A percentile compares a stretch with the other conserved stretches of the same genome.
These are phyloP conservation scores for Leuctra nigra DNA, from an alignment of 2,888 invertebrate genomes.

Conservation along the genomic window DNA sequence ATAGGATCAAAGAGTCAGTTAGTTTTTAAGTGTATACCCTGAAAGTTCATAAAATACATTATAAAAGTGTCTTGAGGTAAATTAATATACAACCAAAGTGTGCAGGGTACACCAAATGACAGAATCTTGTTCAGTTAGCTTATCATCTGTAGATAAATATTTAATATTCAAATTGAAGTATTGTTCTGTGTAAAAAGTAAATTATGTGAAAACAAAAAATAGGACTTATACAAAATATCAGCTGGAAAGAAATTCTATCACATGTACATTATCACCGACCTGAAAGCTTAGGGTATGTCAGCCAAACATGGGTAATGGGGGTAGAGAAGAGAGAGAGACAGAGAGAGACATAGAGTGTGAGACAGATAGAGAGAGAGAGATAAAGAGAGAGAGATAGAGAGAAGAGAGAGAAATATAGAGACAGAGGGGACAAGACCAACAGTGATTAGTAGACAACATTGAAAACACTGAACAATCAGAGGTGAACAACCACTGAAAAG, in stretches of 20 bases:
- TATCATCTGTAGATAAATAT: too few species aligned
- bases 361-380: constrained; percentile 30
- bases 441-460: constrained; percentile 29
- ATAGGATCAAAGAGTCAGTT: too few species aligned
- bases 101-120: too few species aligned
- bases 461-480: neutral
- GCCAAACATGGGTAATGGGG: constrained; percentile 32
- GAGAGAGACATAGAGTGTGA: constrained; percentile 28
- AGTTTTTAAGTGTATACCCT: too few species aligned
- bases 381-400: constrained; percentile 34
- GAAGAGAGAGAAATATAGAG: constrained; percentile 34
- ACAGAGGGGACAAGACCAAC: constrained; percentile 32
- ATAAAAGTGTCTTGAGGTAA: too few species aligned
- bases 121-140: too few species aligned
- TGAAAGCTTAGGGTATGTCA: constrained; percentile 37
- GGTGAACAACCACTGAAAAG: neutral
- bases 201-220: too few species aligned
- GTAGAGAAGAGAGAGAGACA: constrained; percentile 31
- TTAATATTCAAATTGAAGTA: too few species aligned
- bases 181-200: too few species aligned
- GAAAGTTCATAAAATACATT: too few species aligned
- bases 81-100: too few species aligned
- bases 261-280: constrained; percentile 37
- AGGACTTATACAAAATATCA: neutral
- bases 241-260: constrained; percentile 15